Evolutionary conservation across 2,113 vertebrate genomes (phyloP).

Genomic region (Megalops atlanticus): DNA sequence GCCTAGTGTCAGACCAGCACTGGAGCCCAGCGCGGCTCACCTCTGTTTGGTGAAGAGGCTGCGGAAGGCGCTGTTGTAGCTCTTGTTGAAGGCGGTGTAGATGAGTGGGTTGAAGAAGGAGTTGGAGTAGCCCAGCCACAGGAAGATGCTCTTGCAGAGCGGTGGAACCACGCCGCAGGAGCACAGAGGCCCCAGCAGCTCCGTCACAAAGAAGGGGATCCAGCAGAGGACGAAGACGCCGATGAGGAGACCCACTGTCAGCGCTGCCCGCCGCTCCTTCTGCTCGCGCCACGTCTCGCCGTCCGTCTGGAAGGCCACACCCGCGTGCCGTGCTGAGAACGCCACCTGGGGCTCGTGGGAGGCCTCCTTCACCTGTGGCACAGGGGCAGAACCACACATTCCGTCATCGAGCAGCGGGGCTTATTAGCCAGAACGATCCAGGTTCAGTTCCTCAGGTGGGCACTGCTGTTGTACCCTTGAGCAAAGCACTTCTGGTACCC

Average conservation of each 20-base stretch:
- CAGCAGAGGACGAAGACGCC: conserved; percentile 69
- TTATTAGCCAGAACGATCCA: too few relatives aligned
- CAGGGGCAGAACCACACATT: neutral
- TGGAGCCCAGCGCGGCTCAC: too few relatives aligned
- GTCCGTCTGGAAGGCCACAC: conserved; percentile 72
- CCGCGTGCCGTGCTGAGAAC: conserved; percentile 68
- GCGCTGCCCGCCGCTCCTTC: conserved; percentile 67
- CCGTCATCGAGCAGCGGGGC: neutral
- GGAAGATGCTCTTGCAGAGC: conserved; percentile 68
- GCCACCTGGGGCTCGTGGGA: conserved; percentile 68
- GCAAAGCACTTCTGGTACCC: too few relatives aligned
- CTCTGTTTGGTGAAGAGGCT: conserved; percentile 65
- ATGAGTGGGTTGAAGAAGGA: conserved; percentile 74
- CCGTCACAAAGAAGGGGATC: conserved; percentile 66
- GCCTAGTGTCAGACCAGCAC: too few relatives aligned
- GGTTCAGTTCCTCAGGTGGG: neutral
- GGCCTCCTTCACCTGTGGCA: conserved; percentile 64
- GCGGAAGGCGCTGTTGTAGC: conserved; percentile 69
- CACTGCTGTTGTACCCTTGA: too few relatives aligned
- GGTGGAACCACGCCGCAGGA: conserved; percentile 66
- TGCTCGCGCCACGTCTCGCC: conserved; percentile 77
- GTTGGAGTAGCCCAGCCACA: conserved; percentile 72
- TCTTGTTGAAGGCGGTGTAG: conserved; percentile 74
- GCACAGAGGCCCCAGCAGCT: conserved; percentile 67
- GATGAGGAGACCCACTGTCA: conserved; percentile 70